phyloP scores from a whole-genome alignment of 37 sponge, comb jelly and placozoan genomes.

The Tethya wilhelma region DNA sequence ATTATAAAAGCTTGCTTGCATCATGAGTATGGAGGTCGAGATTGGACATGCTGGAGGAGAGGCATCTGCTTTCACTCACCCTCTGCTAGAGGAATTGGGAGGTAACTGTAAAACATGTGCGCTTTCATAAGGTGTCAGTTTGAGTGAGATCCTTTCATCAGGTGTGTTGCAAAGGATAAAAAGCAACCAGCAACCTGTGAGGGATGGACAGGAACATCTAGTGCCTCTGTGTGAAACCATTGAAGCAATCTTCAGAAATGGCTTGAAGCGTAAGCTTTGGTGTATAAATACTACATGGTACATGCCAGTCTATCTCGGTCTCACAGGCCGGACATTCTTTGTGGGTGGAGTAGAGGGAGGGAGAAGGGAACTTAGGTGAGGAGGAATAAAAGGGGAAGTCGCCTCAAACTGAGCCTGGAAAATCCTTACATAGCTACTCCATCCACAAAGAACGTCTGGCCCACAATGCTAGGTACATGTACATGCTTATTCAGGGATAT shows the following conservation, averaged over 20 bases:
- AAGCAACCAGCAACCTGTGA: conserved; percentile 22
- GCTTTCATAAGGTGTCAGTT: neutral
- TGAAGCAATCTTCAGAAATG: conserved; percentile 64
- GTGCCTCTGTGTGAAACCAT: conserved; percentile 74
- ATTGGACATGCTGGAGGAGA: too few relatives aligned
- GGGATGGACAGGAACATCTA: conserved; percentile 60
- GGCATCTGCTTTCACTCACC: neutral
- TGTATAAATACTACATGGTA: too few relatives aligned
- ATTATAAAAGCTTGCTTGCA: conserved; percentile 72
- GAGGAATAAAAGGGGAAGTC: too few relatives aligned
- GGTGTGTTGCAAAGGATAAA: conserved; percentile 46
- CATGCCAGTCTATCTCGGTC: too few relatives aligned
- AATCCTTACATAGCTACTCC: too few relatives aligned
- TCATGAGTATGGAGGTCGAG: conserved; percentile 56
- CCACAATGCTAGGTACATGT: too few relatives aligned
- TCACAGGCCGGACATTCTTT: too few relatives aligned
- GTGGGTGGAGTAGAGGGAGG: too few relatives aligned
- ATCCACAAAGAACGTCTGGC: too few relatives aligned
- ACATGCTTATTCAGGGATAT: too few relatives aligned
- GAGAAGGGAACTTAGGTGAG: too few relatives aligned
- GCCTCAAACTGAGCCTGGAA: too few relatives aligned
- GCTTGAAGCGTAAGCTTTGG: conserved; percentile 79
- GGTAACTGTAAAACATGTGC: neutral
- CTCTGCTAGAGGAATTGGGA: conserved; percentile 19
- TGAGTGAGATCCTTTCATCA: neutral